Percentiles rank a stretch among this genome's conserved stretches.
These are phyloP conservation scores for Coregonus sp. DNA, from an alignment of 2,797 vertebrate species.

Conservation along the genomic window DNA sequence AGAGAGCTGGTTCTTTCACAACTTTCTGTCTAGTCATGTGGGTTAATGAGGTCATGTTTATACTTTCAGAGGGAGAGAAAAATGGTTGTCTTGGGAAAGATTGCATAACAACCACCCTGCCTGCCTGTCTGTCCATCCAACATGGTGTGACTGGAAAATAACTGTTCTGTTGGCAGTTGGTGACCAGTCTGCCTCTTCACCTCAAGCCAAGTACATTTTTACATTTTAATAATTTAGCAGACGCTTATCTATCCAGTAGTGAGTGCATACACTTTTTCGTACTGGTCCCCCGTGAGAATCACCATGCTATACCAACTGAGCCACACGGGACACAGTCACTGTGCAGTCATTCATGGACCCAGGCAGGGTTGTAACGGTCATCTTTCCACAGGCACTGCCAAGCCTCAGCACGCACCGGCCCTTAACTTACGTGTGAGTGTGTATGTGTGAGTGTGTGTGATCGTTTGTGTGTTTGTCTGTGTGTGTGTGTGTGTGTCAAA, in stretches of 20 bases:
- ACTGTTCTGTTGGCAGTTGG: slow-evolving; percentile 32
- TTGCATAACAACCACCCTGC: slow-evolving; percentile 38
- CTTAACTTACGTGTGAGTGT: slow-evolving; percentile 29
- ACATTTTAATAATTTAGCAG: too few relatives aligned
- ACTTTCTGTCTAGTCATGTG: slow-evolving; percentile 25
- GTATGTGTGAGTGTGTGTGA: background rate
- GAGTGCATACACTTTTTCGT: too few relatives aligned
- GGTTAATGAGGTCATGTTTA: slow-evolving; percentile 48
- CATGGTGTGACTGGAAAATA: slow-evolving; percentile 47
- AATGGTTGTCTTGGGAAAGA: slow-evolving; percentile 37
- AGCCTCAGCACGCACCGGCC: slow-evolving; percentile 54
- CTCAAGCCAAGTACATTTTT: slow-evolving; percentile 34
- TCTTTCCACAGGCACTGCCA: slow-evolving; percentile 78
- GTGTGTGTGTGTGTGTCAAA: background rate
- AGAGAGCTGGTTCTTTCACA: slow-evolving; percentile 45
- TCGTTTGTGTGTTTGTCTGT: too few relatives aligned
- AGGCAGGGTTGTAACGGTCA: slow-evolving; percentile 48
- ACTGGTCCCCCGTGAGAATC: too few relatives aligned
- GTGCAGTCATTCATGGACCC: slow-evolving; percentile 73
- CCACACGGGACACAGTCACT: slow-evolving; percentile 29
- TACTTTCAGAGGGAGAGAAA: slow-evolving; percentile 21
- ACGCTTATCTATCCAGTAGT: too few relatives aligned
- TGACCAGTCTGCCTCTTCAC: slow-evolving; percentile 38
- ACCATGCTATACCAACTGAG: slow-evolving; percentile 18
- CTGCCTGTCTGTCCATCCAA: slow-evolving; percentile 26